Evolutionary conservation across 2,888 invertebrate genomes (phyloP).

Genomic region (Drosophila gaucha): DNA sequence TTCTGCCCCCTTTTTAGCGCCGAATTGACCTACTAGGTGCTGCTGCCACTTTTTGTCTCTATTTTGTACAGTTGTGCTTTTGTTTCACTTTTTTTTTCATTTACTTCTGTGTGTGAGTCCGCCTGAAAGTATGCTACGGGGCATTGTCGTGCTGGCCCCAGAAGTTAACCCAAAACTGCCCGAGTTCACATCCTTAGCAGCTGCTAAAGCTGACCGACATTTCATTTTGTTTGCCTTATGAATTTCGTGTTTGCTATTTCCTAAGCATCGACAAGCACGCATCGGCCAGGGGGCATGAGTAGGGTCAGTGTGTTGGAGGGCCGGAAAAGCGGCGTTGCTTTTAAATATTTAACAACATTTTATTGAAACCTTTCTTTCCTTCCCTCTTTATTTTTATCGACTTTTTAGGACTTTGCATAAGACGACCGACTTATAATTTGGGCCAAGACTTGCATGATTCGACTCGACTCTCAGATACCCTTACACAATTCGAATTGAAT

Average conservation of each 20-base stretch:
- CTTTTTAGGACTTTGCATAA: constrained; percentile 7
- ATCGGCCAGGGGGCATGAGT: constrained; percentile 10
- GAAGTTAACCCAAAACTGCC: constrained; percentile 27
- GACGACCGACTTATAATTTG: not conserved
- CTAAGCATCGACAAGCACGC: constrained; percentile 52
- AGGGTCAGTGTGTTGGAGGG: too few species aligned
- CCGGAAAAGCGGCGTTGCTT: constrained; percentile 13
- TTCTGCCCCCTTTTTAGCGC: not conserved
- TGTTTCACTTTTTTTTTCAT: constrained; percentile 4
- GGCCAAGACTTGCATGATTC: not conserved
- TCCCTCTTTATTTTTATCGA: constrained; percentile 5
- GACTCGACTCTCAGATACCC: not conserved
- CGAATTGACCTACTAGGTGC: not conserved
- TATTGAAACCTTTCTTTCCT: constrained; percentile 23
- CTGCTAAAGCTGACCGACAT: constrained; percentile 60
- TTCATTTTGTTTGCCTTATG: constrained; percentile 53
- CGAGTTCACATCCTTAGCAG: constrained; percentile 35
- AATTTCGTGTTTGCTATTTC: constrained; percentile 52
- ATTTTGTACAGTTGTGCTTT: constrained; percentile 11
- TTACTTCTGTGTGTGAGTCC: not conserved
- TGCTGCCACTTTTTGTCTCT: not conserved
- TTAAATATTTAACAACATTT: constrained; percentile 52
- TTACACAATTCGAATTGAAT: too few species aligned
- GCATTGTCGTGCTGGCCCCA: constrained; percentile 30
- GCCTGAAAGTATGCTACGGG: constrained; percentile 46